phyloP scores from a whole-genome alignment of 2,113 vertebrate species.

The Pollachius pollachius region DNA sequence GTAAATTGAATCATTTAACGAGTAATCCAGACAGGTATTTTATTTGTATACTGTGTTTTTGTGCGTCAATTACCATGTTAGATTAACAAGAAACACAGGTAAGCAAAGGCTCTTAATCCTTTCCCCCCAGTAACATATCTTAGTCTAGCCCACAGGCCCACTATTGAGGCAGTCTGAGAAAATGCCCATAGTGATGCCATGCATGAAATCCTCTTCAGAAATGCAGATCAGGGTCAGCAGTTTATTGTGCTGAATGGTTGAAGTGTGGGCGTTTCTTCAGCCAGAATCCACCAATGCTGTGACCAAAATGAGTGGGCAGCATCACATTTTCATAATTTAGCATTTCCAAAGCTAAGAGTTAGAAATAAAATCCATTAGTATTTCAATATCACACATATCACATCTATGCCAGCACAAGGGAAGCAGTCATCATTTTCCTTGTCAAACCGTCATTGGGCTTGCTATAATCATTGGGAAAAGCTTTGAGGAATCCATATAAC shows the following conservation, averaged over 20 bases:
- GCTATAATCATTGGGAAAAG: no score
- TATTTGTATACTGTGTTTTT: background rate
- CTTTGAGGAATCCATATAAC: no score
- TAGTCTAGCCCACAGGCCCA: background rate
- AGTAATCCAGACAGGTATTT: background rate
- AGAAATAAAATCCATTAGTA: slow-evolving; percentile 1
- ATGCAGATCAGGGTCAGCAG: slow-evolving; percentile 30
- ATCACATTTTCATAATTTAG: background rate
- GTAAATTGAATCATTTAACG: no score
- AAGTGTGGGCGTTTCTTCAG: slow-evolving; percentile 43
- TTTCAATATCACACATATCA: slow-evolving; percentile 7
- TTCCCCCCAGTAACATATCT: background rate
- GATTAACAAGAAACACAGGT: background rate
- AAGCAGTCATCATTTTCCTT: no score
- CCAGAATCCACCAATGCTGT: slow-evolving; percentile 28
- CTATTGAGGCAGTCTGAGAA: slow-evolving; percentile 19
- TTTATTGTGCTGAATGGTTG: slow-evolving; percentile 29
- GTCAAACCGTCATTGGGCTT: no score
- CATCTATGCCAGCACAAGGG: no score
- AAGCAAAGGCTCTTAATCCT: background rate
- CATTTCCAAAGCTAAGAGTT: slow-evolving; percentile 9
- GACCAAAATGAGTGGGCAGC: slow-evolving; percentile 40
- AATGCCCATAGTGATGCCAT: slow-evolving; percentile 25
- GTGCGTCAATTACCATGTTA: background rate
- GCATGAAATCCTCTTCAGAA: slow-evolving; percentile 36